Conservation (phyloP, 2,797 vertebrate genomes). For the Paramormyrops hopkinsi region DNA sequence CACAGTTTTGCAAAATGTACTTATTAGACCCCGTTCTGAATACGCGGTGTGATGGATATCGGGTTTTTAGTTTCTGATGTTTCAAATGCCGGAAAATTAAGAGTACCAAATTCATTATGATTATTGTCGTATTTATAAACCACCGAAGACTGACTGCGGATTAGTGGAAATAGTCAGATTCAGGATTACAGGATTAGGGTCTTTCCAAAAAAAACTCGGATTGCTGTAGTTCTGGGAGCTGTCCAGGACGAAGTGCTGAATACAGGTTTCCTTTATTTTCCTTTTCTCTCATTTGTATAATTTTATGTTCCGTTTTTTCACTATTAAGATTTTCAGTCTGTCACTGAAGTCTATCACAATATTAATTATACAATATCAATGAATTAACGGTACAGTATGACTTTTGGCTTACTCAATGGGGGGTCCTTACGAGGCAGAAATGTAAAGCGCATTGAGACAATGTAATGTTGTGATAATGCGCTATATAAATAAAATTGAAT, state of each 20-base stretch:
- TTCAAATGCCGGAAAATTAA: neutral
- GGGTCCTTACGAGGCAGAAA: too few species aligned
- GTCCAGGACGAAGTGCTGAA: slow-evolving; percentile 26
- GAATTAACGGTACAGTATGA: neutral
- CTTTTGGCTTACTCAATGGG: too few species aligned
- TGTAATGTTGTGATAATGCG: too few species aligned
- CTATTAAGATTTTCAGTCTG: neutral
- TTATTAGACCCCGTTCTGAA: neutral
- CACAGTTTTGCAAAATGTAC: neutral
- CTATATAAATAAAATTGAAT: too few species aligned
- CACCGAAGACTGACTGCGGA: neutral
- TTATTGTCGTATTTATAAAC: neutral
- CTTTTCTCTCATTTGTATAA: neutral
- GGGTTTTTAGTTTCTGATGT: neutral
- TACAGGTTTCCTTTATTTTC: neutral
- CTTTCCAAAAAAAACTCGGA: neutral
- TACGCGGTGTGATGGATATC: neutral
- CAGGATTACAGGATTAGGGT: slow-evolving; percentile 1
- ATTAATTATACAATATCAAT: neutral
- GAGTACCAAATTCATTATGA: neutral
- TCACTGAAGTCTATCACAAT: neutral
- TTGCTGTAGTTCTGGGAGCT: slow-evolving; percentile 5
- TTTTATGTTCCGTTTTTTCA: neutral
- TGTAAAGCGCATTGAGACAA: too few species aligned
- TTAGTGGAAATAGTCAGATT: slow-evolving; percentile 2